A percentile compares a stretch with the other conserved stretches of the same genome.
These are phyloP conservation scores for Acridotheres tristis DNA, from an alignment of 2,797 vertebrate species.

Conservation along the genomic window DNA sequence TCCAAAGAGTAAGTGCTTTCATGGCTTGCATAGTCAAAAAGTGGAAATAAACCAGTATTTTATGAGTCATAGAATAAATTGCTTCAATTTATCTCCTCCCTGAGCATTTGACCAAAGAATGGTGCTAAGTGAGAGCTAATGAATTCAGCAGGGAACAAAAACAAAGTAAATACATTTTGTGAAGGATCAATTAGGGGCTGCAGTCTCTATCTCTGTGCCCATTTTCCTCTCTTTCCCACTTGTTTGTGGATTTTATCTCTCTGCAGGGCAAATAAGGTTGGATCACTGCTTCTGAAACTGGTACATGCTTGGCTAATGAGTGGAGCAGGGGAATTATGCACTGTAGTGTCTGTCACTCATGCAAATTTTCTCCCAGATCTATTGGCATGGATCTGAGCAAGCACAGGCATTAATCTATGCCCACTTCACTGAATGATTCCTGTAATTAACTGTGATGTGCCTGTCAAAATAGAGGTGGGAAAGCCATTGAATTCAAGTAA, in stretches of 20 bases:
- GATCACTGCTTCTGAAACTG: not conserved
- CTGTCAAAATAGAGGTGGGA: not conserved
- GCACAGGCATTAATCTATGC: not conserved
- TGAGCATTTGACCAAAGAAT: slow-evolving; percentile 2
- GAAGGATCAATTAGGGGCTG: not conserved
- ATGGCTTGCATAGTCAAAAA: not conserved
- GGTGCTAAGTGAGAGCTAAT: not conserved
- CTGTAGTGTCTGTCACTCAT: not conserved
- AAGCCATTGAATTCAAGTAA: not conserved
- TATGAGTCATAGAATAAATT: slow-evolving; percentile 5
- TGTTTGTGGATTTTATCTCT: not conserved
- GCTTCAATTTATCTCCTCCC: not conserved
- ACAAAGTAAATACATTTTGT: not conserved
- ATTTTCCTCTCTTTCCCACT: not conserved
- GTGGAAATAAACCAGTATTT: not conserved
- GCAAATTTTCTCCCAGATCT: not conserved
- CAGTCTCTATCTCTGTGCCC: not conserved
- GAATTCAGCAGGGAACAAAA: not conserved
- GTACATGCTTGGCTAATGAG: not conserved
- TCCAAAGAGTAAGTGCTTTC: not conserved
- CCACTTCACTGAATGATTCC: not conserved
- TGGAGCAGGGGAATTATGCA: not conserved
- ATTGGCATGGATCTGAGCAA: not conserved
- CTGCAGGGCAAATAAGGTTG: not conserved
- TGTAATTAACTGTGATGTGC: not conserved